Evolutionary conservation across 2,888 invertebrate species (phyloP).

Genomic region (Dastarcus helophoroides): DNA sequence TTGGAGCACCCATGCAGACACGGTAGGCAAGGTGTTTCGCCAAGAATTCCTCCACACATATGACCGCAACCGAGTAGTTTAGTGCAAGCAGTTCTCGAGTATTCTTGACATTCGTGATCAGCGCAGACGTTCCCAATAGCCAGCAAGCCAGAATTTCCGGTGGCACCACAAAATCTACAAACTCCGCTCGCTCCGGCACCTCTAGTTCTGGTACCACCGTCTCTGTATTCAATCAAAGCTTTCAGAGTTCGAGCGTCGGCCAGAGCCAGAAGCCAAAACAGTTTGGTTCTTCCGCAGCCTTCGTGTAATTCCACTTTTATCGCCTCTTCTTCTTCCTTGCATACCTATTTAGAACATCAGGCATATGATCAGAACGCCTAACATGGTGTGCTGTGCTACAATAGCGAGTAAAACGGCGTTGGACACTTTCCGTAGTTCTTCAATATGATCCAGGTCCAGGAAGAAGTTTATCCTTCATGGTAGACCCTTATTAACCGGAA

Average conservation of each 20-base stretch:
- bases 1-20: slow-evolving; percentile 75
- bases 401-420: no score
- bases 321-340: slow-evolving; percentile 93
- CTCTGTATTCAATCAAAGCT: slow-evolving; percentile 80
- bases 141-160: slow-evolving; percentile 69
- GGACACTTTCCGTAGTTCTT: no score
- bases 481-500: no score
- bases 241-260: slow-evolving; percentile 91
- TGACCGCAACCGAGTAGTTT: slow-evolving; percentile 82
- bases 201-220: slow-evolving; percentile 47
- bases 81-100: slow-evolving; percentile 70
- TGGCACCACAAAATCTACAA: slow-evolving; percentile 85
- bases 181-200: slow-evolving; percentile 47
- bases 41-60: slow-evolving; percentile 84
- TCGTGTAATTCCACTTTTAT: slow-evolving; percentile 96
- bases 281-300: slow-evolving; percentile 87
- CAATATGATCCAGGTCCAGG: no score
- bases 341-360: no score
- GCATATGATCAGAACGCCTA: no score
- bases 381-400: no score
- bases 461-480: no score
- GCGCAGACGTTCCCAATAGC: slow-evolving; percentile 91
- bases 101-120: slow-evolving; percentile 86
- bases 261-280: slow-evolving; percentile 88
- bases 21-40: slow-evolving; percentile 75